Evolutionary conservation across 2,797 vertebrate genomes (phyloP).

Genomic region (Mormyrus proboscirostris): DNA sequence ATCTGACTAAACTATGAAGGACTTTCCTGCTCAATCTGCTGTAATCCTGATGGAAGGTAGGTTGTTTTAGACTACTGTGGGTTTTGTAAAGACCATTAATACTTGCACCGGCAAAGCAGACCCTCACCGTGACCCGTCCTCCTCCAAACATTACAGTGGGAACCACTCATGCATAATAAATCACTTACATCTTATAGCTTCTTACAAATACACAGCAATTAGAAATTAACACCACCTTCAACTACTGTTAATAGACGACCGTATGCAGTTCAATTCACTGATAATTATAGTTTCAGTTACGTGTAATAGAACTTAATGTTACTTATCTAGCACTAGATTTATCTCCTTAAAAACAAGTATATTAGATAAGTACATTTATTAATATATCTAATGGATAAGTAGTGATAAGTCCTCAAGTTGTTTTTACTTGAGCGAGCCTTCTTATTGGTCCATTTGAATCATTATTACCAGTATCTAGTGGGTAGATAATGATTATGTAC

Average conservation of each 20-base stretch:
- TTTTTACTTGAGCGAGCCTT: background rate
- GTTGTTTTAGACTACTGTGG: background rate
- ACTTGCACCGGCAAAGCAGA: background rate
- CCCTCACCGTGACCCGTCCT: background rate
- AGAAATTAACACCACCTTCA: background rate
- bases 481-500: background rate
- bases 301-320: background rate
- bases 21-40: background rate
- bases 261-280: background rate
- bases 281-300: background rate
- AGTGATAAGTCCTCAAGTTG: background rate
- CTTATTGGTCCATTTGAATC: background rate
- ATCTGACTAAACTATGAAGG: background rate
- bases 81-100: background rate
- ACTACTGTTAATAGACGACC: background rate
- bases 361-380: background rate
- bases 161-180: background rate
- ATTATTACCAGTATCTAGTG: background rate
- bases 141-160: background rate
- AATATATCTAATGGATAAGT: background rate
- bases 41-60: background rate
- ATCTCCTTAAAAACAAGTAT: background rate
- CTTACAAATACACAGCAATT: background rate
- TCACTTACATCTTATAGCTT: background rate
- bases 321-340: background rate